Evolutionary conservation across 2,797 vertebrate species (phyloP), one percentile per base, ranked within the genome.

Genomic region (Loris lydekkerianus): DNA sequence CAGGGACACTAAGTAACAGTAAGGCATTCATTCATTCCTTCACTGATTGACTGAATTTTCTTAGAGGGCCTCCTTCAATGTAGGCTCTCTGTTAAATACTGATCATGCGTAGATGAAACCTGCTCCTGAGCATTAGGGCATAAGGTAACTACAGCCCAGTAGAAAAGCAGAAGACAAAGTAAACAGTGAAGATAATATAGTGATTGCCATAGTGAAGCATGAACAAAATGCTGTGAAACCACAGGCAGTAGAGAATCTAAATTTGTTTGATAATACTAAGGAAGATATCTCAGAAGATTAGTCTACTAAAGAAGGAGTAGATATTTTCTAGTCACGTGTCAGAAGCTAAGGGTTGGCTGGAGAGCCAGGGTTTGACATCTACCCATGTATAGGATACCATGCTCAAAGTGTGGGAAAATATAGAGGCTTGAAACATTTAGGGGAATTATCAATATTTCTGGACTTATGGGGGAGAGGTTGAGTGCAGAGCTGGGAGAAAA

Each of bases 231-330:
- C 15, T 87, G 10, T 43, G 8, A 65, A 25, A 84, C 2, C 37
- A 87, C 5, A 88, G 25, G 11, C 25, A 89, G 91, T n/a, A 31
- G 31, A 67, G 15, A 92, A 72, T 75, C 18, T 87, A 95, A 93
- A 63, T 91, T 6, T 82, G 81, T 60, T 93, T 49, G 15, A 53
- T 6, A 92, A 4, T 58, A 37, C 69, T 89, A 76, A 27, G 81
- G 81, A 82, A 93, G 25, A 37, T 0, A n/a, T 58, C n/a, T 49
- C 27, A 89, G 58, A 91, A 92, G 80, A 75, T 40, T 81, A 90
- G 40, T 23, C 8, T 80, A 58, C 56, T 53, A 43, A 89, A 94
- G 27, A 61, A 60, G 6, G 23, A 81, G 14, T 34, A 70, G 14
- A 29, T 27, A 60, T 61, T 46, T 49, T 3, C 13, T 43, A 80